Evolutionary conservation across 2,113 vertebrate species (phyloP).

Genomic region (Toxostoma redivivum): DNA sequence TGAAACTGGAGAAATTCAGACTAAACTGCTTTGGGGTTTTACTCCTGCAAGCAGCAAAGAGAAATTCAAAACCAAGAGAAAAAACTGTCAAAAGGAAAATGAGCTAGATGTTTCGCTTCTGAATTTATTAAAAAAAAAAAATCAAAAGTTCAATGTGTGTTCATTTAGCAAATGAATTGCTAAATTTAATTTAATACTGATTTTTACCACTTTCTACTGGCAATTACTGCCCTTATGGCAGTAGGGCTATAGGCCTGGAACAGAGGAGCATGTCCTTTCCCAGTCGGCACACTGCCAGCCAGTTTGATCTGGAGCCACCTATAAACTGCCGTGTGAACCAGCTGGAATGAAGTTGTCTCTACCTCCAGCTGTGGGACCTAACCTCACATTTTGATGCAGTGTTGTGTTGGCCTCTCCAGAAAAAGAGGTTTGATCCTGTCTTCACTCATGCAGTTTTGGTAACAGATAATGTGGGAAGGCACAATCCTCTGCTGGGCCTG

Average conservation of each 20-base stretch:
- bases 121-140: neutral
- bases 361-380: neutral
- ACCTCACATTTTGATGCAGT: neutral
- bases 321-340: neutral
- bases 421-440: neutral
- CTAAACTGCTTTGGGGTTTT: neutral
- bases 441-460: neutral
- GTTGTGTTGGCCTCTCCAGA: neutral
- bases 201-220: neutral
- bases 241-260: neutral
- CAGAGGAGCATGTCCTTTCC: neutral
- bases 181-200: neutral
- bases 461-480: neutral
- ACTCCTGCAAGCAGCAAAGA: neutral
- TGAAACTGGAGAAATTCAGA: conserved; percentile 24
- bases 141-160: neutral
- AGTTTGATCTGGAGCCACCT: neutral
- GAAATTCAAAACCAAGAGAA: neutral
- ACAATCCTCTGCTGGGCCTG: neutral
- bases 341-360: neutral
- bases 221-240: neutral
- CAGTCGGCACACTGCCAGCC: accelerated
- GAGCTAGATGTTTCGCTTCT: neutral
- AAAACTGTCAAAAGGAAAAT: neutral
- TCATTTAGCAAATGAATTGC: neutral